phyloP scores from a whole-genome alignment of 2,797 vertebrate genomes.

The Catostomus latipinnis region DNA sequence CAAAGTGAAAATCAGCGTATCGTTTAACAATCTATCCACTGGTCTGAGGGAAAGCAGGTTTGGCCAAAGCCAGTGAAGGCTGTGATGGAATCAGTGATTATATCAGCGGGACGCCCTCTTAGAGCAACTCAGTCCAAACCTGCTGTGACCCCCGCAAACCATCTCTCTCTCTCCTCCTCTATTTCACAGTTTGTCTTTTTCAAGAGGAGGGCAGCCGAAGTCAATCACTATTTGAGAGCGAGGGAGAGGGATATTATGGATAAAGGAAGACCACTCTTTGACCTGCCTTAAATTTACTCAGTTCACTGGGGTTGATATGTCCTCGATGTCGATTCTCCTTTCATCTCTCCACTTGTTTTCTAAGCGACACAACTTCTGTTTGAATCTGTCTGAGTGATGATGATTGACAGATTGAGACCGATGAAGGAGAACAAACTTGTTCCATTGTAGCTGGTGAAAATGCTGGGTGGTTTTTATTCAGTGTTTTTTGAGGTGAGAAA shows the following conservation, averaged over 20 bases:
- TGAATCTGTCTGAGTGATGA: not conserved
- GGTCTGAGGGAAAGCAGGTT: slow-evolving; percentile 6
- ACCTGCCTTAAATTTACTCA: not conserved
- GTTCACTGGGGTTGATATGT: not conserved
- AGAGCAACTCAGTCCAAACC: slow-evolving; percentile 54
- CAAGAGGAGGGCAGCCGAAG: slow-evolving; percentile 2
- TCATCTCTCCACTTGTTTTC: not conserved
- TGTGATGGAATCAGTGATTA: slow-evolving; percentile 69
- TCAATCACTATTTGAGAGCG: not conserved
- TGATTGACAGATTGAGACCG: slow-evolving; percentile 19
- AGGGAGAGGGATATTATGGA: slow-evolving; percentile 47
- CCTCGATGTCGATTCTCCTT: not conserved
- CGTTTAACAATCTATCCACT: slow-evolving; percentile 34
- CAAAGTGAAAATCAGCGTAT: slow-evolving; percentile 2
- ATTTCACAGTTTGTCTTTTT: slow-evolving; percentile 55
- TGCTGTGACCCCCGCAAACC: slow-evolving; percentile 29
- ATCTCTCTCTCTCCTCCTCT: slow-evolving; percentile 17
- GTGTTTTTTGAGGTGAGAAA: slow-evolving; percentile 27
- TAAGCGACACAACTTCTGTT: not conserved
- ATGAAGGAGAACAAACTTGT: slow-evolving; percentile 14
- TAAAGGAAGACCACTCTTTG: not conserved
- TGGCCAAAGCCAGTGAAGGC: slow-evolving; percentile 32
- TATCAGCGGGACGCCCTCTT: slow-evolving; percentile 65
- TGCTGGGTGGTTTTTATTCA: not conserved
- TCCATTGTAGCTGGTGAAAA: slow-evolving; percentile 7